These are phyloP conservation scores for Xenopus borealis DNA, from an alignment of 2,113 vertebrate species.

Conservation along the genomic window DNA sequence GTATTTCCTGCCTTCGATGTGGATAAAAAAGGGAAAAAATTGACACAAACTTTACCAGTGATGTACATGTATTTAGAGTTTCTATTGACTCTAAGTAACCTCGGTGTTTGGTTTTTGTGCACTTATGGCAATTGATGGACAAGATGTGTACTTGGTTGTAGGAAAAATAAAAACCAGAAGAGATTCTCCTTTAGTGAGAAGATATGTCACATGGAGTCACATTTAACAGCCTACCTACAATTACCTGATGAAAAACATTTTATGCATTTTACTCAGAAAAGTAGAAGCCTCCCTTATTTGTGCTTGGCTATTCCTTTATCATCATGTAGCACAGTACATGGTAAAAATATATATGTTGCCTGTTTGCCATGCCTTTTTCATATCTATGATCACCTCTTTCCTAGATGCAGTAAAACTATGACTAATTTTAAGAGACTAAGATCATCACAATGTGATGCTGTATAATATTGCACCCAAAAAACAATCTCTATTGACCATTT, in stretches of 20 bases:
- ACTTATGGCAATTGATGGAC: slow-evolving; percentile 48
- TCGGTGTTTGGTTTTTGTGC: slow-evolving; percentile 58
- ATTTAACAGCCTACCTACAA: slow-evolving; percentile 22
- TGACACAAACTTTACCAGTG: slow-evolving; percentile 67
- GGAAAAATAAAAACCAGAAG: slow-evolving; percentile 59
- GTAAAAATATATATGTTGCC: slow-evolving; percentile 17
- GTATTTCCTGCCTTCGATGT: slow-evolving; percentile 76
- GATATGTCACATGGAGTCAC: slow-evolving; percentile 25
- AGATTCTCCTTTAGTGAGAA: slow-evolving; percentile 43
- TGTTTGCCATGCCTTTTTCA: slow-evolving; percentile 12
- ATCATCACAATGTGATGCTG: slow-evolving; percentile 34
- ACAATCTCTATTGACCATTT: slow-evolving; percentile 50
- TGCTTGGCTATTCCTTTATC: slow-evolving; percentile 20
- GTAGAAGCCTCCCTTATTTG: slow-evolving; percentile 20
- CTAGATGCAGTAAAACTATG: slow-evolving; percentile 29
- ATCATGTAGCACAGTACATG: slow-evolving; percentile 4
- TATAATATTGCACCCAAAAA: slow-evolving; percentile 56
- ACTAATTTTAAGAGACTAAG: slow-evolving; percentile 19
- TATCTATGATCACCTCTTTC: slow-evolving; percentile 24
- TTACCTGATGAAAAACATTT: slow-evolving; percentile 24
- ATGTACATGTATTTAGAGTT: slow-evolving; percentile 69
- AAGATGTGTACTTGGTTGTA: slow-evolving; percentile 54
- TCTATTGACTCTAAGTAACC: slow-evolving; percentile 67
- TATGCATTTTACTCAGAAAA: slow-evolving; percentile 28
- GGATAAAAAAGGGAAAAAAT: slow-evolving; percentile 80